These are phyloP conservation scores for Pandemis corylana DNA, from an alignment of 2,888 invertebrate genomes.

Conservation along the genomic window DNA sequence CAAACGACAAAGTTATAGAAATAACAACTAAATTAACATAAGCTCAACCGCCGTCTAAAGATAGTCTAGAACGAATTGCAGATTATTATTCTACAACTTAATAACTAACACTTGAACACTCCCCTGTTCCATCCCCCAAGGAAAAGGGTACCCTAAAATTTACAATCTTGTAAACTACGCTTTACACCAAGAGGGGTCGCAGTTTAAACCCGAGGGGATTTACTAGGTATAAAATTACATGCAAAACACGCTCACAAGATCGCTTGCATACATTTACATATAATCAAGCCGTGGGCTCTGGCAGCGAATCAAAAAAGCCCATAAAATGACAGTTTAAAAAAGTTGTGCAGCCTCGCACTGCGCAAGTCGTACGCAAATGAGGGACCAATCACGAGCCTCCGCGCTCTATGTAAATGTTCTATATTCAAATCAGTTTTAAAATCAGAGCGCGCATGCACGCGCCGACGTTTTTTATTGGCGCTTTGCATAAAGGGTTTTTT, in stretches of 20 bases:
- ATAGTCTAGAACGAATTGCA: not conserved
- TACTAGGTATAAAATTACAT: conserved; percentile 13
- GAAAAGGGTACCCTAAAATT: conserved; percentile 29
- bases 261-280: conserved; percentile 22
- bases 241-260: conserved; percentile 14
- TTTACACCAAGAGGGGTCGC: conserved; percentile 14
- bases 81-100: conserved; percentile 7
- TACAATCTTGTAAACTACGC: conserved; percentile 35
- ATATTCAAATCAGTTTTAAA: conserved; percentile 84
- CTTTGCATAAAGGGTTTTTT: conserved; percentile 63
- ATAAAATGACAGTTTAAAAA: conserved; percentile 69
- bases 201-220: conserved; percentile 34
- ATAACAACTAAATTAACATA: too few relatives aligned
- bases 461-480: conserved; percentile 78
- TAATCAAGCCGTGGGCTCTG: conserved; percentile 32
- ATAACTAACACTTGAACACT: not conserved
- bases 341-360: conserved; percentile 58
- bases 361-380: conserved; percentile 72
- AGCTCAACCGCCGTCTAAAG: too few relatives aligned
- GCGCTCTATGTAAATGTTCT: conserved; percentile 76
- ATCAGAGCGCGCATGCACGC: conserved; percentile 83
- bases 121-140: conserved; percentile 26
- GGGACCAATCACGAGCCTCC: conserved; percentile 68
- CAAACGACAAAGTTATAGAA: too few relatives aligned
- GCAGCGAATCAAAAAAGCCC: conserved; percentile 70